Percentiles rank a stretch among this genome's conserved stretches.
Evolutionary conservation across 2,888 invertebrate species (phyloP).

Genomic region (Scaptomyza polygonia): DNA sequence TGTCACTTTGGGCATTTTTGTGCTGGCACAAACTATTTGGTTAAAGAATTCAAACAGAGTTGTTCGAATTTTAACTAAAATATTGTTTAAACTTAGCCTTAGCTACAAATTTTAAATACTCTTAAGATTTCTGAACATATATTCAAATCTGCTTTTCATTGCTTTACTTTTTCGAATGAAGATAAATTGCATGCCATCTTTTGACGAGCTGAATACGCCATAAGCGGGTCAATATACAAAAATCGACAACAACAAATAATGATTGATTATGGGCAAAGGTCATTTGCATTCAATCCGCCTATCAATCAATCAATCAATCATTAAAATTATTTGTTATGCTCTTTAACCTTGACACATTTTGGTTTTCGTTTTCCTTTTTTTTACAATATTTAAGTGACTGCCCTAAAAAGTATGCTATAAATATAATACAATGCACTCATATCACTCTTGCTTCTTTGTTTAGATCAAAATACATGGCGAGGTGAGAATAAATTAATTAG

Average conservation of each 20-base stretch:
- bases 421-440: not conserved
- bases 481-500: conserved; percentile 39
- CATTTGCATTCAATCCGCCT: not conserved
- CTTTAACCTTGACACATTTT: not conserved
- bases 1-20: conserved; percentile 19
- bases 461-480: conserved; percentile 16
- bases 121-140: not conserved
- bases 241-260: not conserved
- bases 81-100: not conserved
- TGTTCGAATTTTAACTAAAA: too few species aligned
- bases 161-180: not conserved
- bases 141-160: not conserved
- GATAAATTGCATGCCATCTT: not conserved
- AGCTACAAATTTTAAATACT: not conserved
- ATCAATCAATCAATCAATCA: not conserved
- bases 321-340: not conserved
- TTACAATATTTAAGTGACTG: not conserved
- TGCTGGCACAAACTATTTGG: conserved; percentile 7
- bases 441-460: not conserved
- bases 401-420: conserved; percentile 19
- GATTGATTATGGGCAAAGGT: not conserved
- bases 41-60: too few species aligned
- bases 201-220: not conserved
- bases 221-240: not conserved
- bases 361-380: too few species aligned